phyloP scores from a whole-genome alignment of 35 echinoderm and acorn worm genomes.

The Nesometra sesokonis region DNA sequence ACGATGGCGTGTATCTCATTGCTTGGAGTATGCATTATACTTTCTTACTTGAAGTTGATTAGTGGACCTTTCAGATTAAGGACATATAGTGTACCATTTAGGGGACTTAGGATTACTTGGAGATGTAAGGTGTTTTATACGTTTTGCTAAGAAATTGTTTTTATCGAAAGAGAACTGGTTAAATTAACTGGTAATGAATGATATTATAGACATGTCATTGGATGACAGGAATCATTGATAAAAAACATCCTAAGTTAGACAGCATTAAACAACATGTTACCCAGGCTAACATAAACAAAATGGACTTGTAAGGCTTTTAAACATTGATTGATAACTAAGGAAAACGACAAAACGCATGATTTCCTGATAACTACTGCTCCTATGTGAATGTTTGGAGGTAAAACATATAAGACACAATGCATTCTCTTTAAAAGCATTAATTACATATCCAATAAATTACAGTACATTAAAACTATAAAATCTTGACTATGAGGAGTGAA shows the following conservation, averaged over 20 bases:
- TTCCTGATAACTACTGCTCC: background rate
- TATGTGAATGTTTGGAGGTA: background rate
- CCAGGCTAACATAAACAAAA: background rate
- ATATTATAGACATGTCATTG: background rate
- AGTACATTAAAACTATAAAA: background rate
- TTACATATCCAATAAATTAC: background rate
- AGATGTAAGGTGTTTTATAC: no score
- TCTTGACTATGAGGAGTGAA: background rate
- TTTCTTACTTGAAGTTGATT: no score
- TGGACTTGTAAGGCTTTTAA: background rate
- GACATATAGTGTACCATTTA: no score
- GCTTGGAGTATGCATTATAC: no score
- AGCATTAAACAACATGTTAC: background rate
- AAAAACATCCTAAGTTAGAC: background rate
- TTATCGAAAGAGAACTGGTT: no score
- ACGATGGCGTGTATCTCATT: no score
- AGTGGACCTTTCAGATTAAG: no score
- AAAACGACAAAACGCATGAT: background rate
- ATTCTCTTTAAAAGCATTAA: background rate
- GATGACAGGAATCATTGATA: background rate
- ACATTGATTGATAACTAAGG: background rate
- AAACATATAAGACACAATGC: background rate
- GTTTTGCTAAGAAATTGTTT: no score
- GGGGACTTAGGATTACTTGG: no score
- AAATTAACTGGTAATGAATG: no score